phyloP scores from a whole-genome alignment of 1,140 invertebrate species.

The Ceratosolen fusciceps region DNA sequence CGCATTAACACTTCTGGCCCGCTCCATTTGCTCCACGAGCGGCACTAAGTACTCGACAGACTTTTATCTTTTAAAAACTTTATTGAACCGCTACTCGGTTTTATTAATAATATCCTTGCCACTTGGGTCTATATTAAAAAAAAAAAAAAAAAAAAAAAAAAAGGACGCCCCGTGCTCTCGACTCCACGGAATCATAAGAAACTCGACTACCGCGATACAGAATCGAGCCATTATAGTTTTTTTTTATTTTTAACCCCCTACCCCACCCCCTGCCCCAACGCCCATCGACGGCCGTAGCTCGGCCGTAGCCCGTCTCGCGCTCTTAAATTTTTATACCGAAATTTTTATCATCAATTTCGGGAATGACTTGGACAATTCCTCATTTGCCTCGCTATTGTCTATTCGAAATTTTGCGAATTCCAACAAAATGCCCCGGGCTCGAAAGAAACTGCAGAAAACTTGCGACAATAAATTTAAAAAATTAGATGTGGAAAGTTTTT shows the following conservation, averaged over 20 bases:
- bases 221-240: neutral
- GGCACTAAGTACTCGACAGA: neutral
- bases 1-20: neutral
- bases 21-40: neutral
- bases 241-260: no score
- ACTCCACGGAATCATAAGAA: no score
- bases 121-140: neutral
- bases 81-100: neutral
- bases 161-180: no score
- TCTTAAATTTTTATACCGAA: no score
- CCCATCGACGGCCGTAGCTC: no score
- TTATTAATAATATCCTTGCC: neutral
- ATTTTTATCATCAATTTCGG: neutral
- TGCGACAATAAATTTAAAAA: neutral
- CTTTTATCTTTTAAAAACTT: neutral
- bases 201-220: neutral
- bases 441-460: neutral
- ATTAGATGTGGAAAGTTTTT: conserved; percentile 3
- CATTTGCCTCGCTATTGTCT: neutral
- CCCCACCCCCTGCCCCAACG: no score
- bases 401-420: neutral
- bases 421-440: neutral
- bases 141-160: no score
- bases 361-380: neutral
- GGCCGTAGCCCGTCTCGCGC: no score